Percentiles rank a stretch among this genome's conserved stretches.
Conservation (phyloP, 2,113 vertebrate species). For the Apteryx owenii region DNA sequence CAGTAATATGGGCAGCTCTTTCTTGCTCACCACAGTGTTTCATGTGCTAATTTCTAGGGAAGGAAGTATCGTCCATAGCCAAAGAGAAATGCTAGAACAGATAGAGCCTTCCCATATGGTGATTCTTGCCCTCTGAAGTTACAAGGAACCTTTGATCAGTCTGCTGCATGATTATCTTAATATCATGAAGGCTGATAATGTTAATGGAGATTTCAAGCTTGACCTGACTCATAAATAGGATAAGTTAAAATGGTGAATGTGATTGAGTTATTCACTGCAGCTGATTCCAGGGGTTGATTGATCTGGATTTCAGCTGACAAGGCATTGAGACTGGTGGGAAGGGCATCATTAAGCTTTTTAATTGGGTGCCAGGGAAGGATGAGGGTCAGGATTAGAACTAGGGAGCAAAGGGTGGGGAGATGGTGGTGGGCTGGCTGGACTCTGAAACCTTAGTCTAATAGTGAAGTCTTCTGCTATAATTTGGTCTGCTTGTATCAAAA, state of each 20-base stretch:
- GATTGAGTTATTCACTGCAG: slow-evolving; percentile 12
- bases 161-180: slow-evolving; percentile 27
- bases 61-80: not conserved
- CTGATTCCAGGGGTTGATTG: slow-evolving; percentile 19
- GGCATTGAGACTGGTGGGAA: not conserved
- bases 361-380: not conserved
- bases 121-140: not conserved
- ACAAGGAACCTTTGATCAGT: slow-evolving; percentile 11
- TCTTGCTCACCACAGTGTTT: not conserved
- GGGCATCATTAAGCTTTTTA: slow-evolving; percentile 4
- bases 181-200: slow-evolving; percentile 3
- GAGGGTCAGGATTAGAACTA: accelerated
- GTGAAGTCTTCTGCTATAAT: not conserved
- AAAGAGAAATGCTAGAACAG: not conserved
- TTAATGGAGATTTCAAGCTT: slow-evolving; percentile 58
- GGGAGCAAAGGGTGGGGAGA: not conserved
- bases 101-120: not conserved
- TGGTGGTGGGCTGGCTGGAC: not conserved
- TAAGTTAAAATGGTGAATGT: slow-evolving; percentile 25
- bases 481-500: not conserved
- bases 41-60: not conserved
- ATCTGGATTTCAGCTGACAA: slow-evolving; percentile 54
- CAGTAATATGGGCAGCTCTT: not conserved
- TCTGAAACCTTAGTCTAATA: not conserved
- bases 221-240: slow-evolving; percentile 37